Evolutionary conservation across 2,797 vertebrate genomes (phyloP).

Genomic region (Diplodus sargus): DNA sequence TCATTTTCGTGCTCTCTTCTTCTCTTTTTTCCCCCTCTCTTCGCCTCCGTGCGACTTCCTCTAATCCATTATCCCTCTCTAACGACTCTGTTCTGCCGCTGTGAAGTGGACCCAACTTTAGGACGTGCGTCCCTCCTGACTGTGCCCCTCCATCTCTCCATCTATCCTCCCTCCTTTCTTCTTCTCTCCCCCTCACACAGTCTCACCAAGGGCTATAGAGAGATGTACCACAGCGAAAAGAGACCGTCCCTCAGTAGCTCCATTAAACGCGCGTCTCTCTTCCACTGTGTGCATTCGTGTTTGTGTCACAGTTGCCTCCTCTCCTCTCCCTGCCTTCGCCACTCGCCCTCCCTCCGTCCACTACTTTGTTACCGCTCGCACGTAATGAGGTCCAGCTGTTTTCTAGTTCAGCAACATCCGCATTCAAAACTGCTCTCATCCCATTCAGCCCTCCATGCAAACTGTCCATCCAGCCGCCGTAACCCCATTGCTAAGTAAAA

Average conservation of each 20-base stretch:
- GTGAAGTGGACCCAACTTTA: conserved; percentile 71
- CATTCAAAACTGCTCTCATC: conserved; percentile 18
- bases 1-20: conserved; percentile 56
- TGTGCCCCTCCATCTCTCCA: conserved; percentile 40
- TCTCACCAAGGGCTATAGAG: conserved; percentile 38
- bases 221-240: conserved; percentile 63
- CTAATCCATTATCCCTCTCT: conserved; percentile 76
- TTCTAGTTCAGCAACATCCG: conserved; percentile 21
- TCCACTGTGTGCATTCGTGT: conserved; percentile 48
- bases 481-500: not conserved
- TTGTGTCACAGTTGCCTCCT: conserved; percentile 52
- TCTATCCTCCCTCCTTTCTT: conserved; percentile 44
- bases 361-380: conserved; percentile 30
- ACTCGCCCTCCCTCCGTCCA: conserved; percentile 29
- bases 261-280: conserved; percentile 60
- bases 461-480: not conserved
- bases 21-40: conserved; percentile 40
- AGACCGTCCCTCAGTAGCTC: conserved; percentile 56
- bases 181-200: conserved; percentile 26
- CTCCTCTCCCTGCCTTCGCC: conserved; percentile 1
- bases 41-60: conserved; percentile 52
- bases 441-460: not conserved
- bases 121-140: conserved; percentile 36
- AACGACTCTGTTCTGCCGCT: conserved; percentile 64
- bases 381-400: conserved; percentile 45